Base-by-base conservation (phyloP, 2,797 vertebrate species). In the Crenichthys baileyi region DNA sequence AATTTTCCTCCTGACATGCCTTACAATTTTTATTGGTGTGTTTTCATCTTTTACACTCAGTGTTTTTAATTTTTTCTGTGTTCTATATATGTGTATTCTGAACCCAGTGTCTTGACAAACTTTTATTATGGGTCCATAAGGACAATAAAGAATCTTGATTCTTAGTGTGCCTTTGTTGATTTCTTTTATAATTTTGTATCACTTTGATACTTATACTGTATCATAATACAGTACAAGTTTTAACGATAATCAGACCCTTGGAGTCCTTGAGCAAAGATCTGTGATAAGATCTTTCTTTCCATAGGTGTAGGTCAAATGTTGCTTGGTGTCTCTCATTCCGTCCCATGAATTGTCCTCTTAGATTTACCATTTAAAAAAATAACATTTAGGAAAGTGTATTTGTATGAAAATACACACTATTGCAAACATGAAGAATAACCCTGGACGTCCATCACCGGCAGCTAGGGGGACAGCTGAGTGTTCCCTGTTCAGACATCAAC, bases 251-350 rank as follows among this genome's bases (percentile, higher is more conserved):
- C 24, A n/a, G 55, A 26, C 85, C 76, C 74, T 15, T 75, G 81
- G 82, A 88, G 75, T 73, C 77, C 87, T 85, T 55, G 79, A 88
- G 84, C 82, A 56, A 81, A 56, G 56, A 75, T 67, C 50, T 51
- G 50, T 51, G 50, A 51, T 51, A 16, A 51, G 70, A 63, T 89
- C 89, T 86, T 84, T 87, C 80, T 86, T 84, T 79, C 76, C 78
- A 58, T 82, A 86, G 83, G 73, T 86, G 78, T 72, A 55, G 76
- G 76, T 76, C 86, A 86, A 80, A 90, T 87, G 87, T 89, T 80
- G 75, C 73, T 79, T 1, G 26, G 65, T 85, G 78, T 87, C 80
- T 80, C 46, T 77, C 72, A 77, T 87, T 56, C 76, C 75, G 78
- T 83, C 60, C 51, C 65, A 72, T 84, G 72, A 29, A 60, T 60